phyloP scores from a whole-genome alignment of 1,140 invertebrate species.

The Papilio helenus region DNA sequence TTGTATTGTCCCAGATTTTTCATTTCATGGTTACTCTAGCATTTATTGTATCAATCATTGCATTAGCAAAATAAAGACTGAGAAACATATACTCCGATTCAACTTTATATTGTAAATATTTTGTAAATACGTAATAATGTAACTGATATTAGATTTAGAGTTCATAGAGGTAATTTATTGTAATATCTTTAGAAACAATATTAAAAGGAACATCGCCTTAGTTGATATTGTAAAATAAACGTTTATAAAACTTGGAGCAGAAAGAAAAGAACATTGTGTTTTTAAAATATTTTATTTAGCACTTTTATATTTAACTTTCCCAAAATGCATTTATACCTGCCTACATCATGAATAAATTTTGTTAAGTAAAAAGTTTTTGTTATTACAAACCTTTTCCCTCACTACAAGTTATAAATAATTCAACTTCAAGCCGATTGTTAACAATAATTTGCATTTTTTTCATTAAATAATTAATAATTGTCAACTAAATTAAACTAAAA shows the following conservation, averaged over 20 bases:
- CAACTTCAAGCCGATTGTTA: conserved; percentile 13
- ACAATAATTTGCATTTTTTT: conserved; percentile 3
- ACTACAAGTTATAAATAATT: background rate
- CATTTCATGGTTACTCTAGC: background rate
- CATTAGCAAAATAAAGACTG: conserved; percentile 50
- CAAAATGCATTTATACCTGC: conserved; percentile 60
- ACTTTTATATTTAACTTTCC: conserved; percentile 59
- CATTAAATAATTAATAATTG: conserved; percentile 11
- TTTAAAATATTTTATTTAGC: conserved; percentile 47
- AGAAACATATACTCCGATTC: conserved; percentile 45
- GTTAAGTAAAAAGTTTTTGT: background rate
- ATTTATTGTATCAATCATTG: conserved; percentile 22
- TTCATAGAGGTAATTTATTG: conserved; percentile 44
- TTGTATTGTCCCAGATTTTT: background rate
- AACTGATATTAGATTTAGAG: conserved; percentile 29
- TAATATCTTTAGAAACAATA: conserved; percentile 15
- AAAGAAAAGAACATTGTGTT: background rate
- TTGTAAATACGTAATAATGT: conserved; percentile 41
- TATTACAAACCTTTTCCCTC: background rate
- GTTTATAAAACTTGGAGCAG: background rate
- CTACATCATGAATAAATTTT: conserved; percentile 46
- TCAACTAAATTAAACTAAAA: conserved; percentile 23
- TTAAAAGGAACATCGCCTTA: conserved; percentile 8
- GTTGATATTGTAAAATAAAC: background rate
- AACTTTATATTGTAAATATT: conserved; percentile 49